Evolutionary conservation across 2,113 vertebrate species (phyloP).

Genomic region (Bombycilla garrulus): DNA sequence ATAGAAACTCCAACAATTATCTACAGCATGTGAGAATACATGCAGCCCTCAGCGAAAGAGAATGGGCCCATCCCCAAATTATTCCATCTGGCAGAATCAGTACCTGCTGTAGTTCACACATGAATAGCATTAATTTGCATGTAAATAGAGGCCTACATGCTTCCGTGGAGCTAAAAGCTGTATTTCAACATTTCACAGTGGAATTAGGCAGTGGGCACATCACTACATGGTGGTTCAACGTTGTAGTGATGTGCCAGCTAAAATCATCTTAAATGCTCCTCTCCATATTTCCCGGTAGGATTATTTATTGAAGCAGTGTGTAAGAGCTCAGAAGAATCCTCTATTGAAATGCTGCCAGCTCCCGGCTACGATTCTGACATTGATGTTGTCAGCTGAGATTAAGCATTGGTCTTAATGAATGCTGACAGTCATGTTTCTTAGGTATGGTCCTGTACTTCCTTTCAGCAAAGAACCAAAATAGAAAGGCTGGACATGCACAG

Average conservation of each 20-base stretch:
- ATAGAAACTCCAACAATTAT: constrained; percentile 52
- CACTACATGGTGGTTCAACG: constrained; percentile 64
- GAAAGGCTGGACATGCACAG: constrained; percentile 19
- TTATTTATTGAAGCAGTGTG: constrained; percentile 68
- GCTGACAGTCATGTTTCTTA: constrained; percentile 69
- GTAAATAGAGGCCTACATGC: constrained; percentile 78
- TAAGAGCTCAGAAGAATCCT: constrained; percentile 70
- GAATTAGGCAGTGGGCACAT: constrained; percentile 77
- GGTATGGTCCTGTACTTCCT: constrained; percentile 47
- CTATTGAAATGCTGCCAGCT: constrained; percentile 70
- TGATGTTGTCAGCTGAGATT: constrained; percentile 77
- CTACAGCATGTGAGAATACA: constrained; percentile 45
- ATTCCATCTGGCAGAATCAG: constrained; percentile 78
- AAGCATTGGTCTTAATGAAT: constrained; percentile 73
- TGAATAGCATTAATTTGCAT: constrained; percentile 81
- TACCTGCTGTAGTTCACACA: constrained; percentile 79
- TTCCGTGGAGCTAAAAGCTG: constrained; percentile 76
- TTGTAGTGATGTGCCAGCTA: constrained; percentile 70
- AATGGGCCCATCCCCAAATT: constrained; percentile 75
- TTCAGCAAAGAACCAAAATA: constrained; percentile 51
- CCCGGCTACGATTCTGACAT: constrained; percentile 66
- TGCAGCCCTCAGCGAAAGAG: constrained; percentile 65
- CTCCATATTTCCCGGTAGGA: constrained; percentile 69
- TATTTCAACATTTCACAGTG: constrained; percentile 78
- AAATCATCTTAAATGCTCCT: constrained; percentile 75